Conservation (phyloP, 2,797 vertebrate genomes). For the Hirundo rustica region DNA sequence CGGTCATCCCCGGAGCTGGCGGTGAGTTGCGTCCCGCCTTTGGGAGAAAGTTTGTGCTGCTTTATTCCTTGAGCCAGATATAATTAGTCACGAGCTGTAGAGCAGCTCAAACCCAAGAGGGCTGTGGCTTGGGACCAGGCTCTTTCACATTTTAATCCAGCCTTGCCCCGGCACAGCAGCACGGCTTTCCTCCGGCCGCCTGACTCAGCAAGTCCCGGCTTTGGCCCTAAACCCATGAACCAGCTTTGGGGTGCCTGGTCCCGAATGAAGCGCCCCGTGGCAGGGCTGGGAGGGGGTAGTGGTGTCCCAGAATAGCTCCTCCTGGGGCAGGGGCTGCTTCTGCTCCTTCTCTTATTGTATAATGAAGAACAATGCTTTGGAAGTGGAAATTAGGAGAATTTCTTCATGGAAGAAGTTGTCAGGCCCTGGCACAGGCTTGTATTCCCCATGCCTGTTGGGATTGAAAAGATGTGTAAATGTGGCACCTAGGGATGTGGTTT, state of each 20-base stretch:
- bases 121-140: not conserved
- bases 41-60: not conserved
- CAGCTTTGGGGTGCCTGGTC: not conserved
- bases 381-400: not conserved
- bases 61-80: slow-evolving; percentile 3
- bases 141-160: slow-evolving; percentile 41
- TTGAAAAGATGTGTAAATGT: not conserved
- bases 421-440: not conserved
- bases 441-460: not conserved
- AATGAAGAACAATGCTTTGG: not conserved
- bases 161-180: not conserved
- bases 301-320: not conserved
- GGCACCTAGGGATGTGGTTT: not conserved
- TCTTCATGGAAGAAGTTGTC: not conserved
- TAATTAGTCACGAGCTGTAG: not conserved
- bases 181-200: not conserved
- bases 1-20: fast-evolving
- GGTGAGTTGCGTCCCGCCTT: fast-evolving
- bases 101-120: not conserved
- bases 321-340: not conserved
- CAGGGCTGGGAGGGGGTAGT: not conserved
- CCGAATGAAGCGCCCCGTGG: fast-evolving
- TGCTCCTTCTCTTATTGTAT: not conserved
- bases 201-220: slow-evolving; percentile 3
- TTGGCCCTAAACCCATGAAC: not conserved